Percentiles rank a stretch among this genome's conserved stretches.
Conservation (phyloP, 2,888 invertebrate species). For the Phyto melanocephala region DNA sequence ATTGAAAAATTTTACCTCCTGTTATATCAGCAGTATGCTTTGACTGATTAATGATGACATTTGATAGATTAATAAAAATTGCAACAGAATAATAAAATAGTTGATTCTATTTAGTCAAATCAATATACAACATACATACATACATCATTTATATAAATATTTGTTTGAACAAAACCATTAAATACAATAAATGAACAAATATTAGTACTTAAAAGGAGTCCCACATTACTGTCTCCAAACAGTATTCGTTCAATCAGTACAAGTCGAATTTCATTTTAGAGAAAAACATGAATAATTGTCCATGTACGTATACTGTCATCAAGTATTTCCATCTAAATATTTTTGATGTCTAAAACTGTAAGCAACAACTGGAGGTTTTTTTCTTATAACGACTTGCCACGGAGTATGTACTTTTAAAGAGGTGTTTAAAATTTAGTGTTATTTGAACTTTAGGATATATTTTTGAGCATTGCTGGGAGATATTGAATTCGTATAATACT, state of each 20-base stretch:
- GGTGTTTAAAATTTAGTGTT: not conserved
- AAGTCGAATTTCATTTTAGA: constrained; percentile 17
- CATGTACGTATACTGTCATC: constrained; percentile 35
- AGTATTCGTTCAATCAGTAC: not conserved
- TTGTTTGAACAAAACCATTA: constrained; percentile 22
- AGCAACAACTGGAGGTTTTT: not conserved
- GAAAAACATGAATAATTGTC: constrained; percentile 53
- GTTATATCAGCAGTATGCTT: not conserved
- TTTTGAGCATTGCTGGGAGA: too few relatives aligned
- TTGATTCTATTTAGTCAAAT: not conserved
- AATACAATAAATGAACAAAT: not conserved
- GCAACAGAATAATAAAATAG: not conserved
- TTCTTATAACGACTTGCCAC: too few relatives aligned
- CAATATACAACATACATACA: constrained; percentile 4
- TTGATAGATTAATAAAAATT: constrained; percentile 45
- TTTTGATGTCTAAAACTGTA: not conserved
- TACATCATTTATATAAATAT: constrained; percentile 20
- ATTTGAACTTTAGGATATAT: too few relatives aligned
- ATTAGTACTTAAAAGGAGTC: not conserved
- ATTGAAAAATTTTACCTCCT: too few relatives aligned
- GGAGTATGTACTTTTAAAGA: not conserved
- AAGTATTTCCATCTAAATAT: constrained; percentile 33
- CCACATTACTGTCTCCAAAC: constrained; percentile 33
- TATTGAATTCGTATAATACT: too few relatives aligned
- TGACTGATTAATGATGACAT: constrained; percentile 48